Evolutionary conservation across 2,888 invertebrate genomes (phyloP), one percentile per base, ranked within the genome.

Genomic region (Oscheius onirici): DNA sequence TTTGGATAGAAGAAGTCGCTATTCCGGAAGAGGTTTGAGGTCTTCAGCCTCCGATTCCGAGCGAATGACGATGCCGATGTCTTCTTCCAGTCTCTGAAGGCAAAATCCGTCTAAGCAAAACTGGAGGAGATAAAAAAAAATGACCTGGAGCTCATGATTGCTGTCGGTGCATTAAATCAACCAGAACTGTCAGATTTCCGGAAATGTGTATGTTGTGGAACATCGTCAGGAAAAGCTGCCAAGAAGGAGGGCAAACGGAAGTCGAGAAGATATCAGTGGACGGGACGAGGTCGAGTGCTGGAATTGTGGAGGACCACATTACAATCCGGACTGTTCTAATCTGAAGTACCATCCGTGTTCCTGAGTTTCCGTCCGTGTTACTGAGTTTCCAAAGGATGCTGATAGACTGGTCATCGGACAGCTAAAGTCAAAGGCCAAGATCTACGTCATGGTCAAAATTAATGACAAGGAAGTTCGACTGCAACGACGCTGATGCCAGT

Each of bases 271-370:
- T 51, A 40, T 24, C 8, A 13, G 43, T 11, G 8, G 13, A 13
- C 8, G 13, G 43, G 43, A 8, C 10, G n/a, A n/a, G n/a, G n/a
- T n/a, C 8, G 57, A 55, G 13, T 69, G 69, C 60, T 41, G 1
- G 41, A 46, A 40, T n/a, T 69, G 69, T 17, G 3, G 10, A 26
- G 51, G 51, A 13, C 24, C 44, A 20, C 69, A 69, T 51, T 69
- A 60, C 60, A 24, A 26, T 2, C 46, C 24, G 8, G 60, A 69
- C 2, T 69, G 69, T 60, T 24, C 57, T n/a, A n/a, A 13, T n/a
- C n/a, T n/a, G n/a, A n/a, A n/a, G n/a, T n/a, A n/a, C n/a, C n/a
- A n/a, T n/a, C n/a, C n/a, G n/a, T n/a, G n/a, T n/a, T n/a, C n/a
- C n/a, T n/a, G n/a, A n/a, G n/a, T n/a, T n/a, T n/a, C n/a, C n/a